These are phyloP conservation scores for Sebastolobus alascanus DNA, from an alignment of 2,797 vertebrate genomes.

Conservation along the genomic window DNA sequence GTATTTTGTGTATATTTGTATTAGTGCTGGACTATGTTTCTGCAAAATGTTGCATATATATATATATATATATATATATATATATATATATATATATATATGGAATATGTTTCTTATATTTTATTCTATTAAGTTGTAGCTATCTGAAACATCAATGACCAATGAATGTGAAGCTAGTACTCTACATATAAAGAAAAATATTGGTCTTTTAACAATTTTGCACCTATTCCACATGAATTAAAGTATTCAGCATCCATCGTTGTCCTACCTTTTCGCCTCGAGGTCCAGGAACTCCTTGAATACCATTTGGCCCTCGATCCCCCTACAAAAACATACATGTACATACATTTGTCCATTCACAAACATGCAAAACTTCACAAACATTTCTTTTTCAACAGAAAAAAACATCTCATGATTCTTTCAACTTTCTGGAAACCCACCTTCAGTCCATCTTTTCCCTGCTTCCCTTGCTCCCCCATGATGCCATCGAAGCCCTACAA, in stretches of 20 bases:
- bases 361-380: not conserved
- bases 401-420: not conserved
- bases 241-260: not conserved
- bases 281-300: conserved; percentile 75
- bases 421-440: conserved; percentile 53
- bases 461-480: conserved; percentile 82
- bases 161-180: not conserved
- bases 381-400: not conserved
- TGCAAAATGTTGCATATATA: not conserved
- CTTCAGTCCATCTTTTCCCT: conserved; percentile 83
- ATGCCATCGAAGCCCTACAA: conserved; percentile 83
- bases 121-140: not conserved
- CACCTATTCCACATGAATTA: not conserved
- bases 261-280: conserved; percentile 81
- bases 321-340: conserved; percentile 68
- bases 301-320: conserved; percentile 74
- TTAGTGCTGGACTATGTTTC: not conserved
- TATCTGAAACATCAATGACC: not conserved
- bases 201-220: not conserved
- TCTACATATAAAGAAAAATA: not conserved
- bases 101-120: not conserved
- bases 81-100: too few species aligned
- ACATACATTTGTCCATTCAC: not conserved
- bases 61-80: too few species aligned
- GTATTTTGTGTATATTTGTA: not conserved